A percentile compares a stretch with the other conserved stretches of the same genome.
Conservation (phyloP, 2,113 vertebrate species). For the Malurus alboscapulatus region DNA sequence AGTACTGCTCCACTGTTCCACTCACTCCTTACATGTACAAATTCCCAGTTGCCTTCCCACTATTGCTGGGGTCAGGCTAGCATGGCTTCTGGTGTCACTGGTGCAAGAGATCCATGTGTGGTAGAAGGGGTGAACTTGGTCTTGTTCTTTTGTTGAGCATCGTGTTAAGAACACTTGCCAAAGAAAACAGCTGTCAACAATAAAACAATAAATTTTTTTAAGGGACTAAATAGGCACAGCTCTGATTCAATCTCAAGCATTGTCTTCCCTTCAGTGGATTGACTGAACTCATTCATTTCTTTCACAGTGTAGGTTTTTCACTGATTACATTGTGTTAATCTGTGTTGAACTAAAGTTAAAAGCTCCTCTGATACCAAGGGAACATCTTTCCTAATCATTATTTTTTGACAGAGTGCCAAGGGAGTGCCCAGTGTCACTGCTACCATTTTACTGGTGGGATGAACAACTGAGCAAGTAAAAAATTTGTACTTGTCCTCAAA, state of each 20-base stretch:
- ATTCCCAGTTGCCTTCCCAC: background rate
- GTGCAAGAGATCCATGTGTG: background rate
- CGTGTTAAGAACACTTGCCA: conserved; percentile 1
- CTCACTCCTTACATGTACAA: background rate
- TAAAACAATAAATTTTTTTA: background rate
- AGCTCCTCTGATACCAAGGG: background rate
- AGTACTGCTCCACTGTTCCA: background rate
- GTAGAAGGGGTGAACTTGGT: background rate
- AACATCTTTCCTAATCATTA: background rate
- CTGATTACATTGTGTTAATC: background rate
- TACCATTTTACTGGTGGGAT: background rate
- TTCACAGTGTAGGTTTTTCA: background rate
- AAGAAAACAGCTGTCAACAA: conserved; percentile 39
- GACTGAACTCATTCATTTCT: background rate
- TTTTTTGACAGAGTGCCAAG: background rate
- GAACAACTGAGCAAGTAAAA: background rate
- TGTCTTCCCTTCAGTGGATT: background rate
- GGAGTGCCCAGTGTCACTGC: background rate
- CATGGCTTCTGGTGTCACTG: background rate
- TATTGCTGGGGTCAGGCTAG: background rate
- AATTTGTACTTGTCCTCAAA: background rate
- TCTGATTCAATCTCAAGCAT: background rate
- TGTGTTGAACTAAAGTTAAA: background rate
- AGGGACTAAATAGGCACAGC: background rate
- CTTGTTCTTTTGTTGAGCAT: background rate